Evolutionary conservation across 2,888 invertebrate species (phyloP).

Genomic region (Papilio gigon): DNA sequence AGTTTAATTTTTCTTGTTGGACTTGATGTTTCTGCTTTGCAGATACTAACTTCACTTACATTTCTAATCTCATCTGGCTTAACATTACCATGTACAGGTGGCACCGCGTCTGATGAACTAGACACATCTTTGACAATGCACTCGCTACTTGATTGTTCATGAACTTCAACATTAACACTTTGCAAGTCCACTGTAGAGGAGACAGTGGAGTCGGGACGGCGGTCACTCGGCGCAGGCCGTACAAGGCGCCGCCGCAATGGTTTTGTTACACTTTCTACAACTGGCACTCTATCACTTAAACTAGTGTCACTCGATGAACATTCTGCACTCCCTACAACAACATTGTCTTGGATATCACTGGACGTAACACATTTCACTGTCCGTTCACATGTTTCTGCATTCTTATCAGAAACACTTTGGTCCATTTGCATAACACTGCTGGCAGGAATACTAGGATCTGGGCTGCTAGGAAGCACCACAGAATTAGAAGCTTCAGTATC

Average conservation of each 20-base stretch:
- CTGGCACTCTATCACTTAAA: conserved; percentile 63
- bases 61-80: conserved; percentile 75
- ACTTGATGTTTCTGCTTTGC: conserved; percentile 79
- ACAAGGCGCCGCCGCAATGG: conserved; percentile 71
- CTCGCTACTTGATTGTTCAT: conserved; percentile 61
- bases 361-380: conserved; percentile 75
- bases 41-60: conserved; percentile 77
- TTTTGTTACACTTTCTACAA: conserved; percentile 58
- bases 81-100: conserved; percentile 66
- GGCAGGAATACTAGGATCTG: conserved; percentile 56
- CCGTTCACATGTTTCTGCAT: conserved; percentile 65
- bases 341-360: conserved; percentile 74
- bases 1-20: conserved; percentile 77
- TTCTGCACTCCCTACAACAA: conserved; percentile 76
- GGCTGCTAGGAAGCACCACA: conserved; percentile 44
- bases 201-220: conserved; percentile 75
- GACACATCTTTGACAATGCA: conserved; percentile 73
- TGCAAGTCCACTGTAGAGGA: conserved; percentile 76
- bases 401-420: conserved; percentile 58
- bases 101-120: conserved; percentile 76
- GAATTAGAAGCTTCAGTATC: conserved; percentile 46
- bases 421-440: conserved; percentile 65
- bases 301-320: conserved; percentile 77
- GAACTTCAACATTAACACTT: conserved; percentile 55
- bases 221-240: conserved; percentile 68